phyloP scores from a whole-genome alignment of 2,888 invertebrate genomes.

The Prenolepis imparis region DNA sequence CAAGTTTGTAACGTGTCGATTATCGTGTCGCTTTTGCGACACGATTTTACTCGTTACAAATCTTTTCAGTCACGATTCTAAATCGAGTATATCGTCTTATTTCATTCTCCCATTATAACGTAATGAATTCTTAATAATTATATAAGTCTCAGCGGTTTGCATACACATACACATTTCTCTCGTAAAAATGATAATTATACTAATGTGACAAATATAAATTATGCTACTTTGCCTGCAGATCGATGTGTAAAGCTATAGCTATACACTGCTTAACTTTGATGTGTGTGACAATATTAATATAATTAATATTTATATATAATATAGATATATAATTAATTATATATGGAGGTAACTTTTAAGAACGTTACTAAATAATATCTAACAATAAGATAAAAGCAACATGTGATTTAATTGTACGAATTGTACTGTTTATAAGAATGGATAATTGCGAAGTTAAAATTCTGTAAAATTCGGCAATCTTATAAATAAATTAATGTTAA shows the following conservation, averaged over 20 bases:
- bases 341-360: constrained; percentile 46
- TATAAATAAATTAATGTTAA: constrained; percentile 24
- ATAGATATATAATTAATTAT: constrained; percentile 24
- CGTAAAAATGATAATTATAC: constrained; percentile 31
- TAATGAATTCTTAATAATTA: background rate
- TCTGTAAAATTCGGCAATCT: constrained; percentile 18
- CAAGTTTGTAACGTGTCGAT: constrained; percentile 14
- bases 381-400: constrained; percentile 31
- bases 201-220: constrained; percentile 42
- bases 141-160: constrained; percentile 5
- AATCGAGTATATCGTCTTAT: constrained; percentile 5
- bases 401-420: constrained; percentile 18
- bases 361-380: constrained; percentile 32
- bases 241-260: constrained; percentile 1
- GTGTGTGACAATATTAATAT: constrained; percentile 19
- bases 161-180: constrained; percentile 12
- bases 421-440: constrained; percentile 22
- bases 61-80: background rate
- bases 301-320: constrained; percentile 17
- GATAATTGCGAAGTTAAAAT: constrained; percentile 23
- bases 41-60: background rate
- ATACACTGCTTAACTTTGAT: constrained; percentile 23
- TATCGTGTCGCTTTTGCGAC: background rate
- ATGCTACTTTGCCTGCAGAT: constrained; percentile 25
- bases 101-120: background rate